Conservation (phyloP, 2,113 vertebrate genomes). For the Accipiter virgatus region DNA sequence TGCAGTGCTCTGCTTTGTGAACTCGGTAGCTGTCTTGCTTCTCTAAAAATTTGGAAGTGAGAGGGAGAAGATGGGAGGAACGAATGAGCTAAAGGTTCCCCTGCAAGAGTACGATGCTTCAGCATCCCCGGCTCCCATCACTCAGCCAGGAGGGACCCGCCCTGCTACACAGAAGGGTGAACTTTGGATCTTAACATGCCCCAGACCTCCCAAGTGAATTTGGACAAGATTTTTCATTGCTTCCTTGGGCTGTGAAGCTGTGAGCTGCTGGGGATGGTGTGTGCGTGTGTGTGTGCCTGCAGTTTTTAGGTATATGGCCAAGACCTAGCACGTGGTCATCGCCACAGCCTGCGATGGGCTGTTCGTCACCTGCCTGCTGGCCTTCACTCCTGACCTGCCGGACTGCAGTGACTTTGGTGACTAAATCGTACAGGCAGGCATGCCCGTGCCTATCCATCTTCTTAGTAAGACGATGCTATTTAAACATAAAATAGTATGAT, state of each 20-base stretch:
- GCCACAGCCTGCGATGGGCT: neutral
- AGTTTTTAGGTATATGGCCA: neutral
- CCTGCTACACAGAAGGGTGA: neutral
- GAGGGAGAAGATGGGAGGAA: neutral
- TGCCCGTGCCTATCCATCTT: neutral
- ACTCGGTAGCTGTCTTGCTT: neutral
- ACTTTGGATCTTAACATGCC: neutral
- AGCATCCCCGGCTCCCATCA: neutral
- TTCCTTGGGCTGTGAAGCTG: neutral
- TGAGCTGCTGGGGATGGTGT: neutral
- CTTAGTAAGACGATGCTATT: neutral
- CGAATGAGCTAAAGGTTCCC: neutral
- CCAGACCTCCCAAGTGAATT: neutral
- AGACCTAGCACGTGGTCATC: neutral
- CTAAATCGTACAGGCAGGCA: neutral
- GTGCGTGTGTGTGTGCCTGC: accelerated
- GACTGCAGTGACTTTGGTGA: neutral
- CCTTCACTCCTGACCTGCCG: neutral
- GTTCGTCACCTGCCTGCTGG: neutral
- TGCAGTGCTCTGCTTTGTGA: neutral
- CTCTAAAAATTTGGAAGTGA: neutral
- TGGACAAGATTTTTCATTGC: neutral
- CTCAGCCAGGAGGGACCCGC: neutral
- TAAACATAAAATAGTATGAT: neutral
- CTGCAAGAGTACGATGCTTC: neutral